Conservation (phyloP, 2,888 invertebrate species). For the Phengaris alcon region DNA sequence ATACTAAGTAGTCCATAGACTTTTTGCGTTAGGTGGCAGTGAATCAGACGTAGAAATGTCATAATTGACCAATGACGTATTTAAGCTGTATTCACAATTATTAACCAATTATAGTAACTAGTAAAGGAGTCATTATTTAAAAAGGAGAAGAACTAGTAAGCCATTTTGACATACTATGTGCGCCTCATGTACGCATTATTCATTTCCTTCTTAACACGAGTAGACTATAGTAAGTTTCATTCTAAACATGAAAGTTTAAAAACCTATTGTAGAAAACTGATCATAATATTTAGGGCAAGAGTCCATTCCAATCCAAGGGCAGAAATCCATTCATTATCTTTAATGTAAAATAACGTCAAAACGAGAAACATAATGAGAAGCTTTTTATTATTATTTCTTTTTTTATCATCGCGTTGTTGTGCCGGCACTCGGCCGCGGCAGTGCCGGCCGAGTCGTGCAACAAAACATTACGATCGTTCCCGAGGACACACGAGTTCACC, state of each 20-base stretch:
- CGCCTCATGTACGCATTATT: too few species aligned
- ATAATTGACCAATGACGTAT: too few species aligned
- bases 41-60: too few species aligned
- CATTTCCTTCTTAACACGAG: too few species aligned
- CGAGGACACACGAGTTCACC: slow-evolving; percentile 53
- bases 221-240: background rate
- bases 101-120: too few species aligned
- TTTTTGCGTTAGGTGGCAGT: too few species aligned
- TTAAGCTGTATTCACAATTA: too few species aligned
- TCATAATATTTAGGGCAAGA: background rate
- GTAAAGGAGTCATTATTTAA: too few species aligned
- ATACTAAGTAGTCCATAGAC: too few species aligned
- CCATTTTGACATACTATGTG: too few species aligned
- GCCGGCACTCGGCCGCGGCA: slow-evolving; percentile 27
- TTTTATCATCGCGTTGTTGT: slow-evolving; percentile 43
- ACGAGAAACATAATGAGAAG: slow-evolving; percentile 37
- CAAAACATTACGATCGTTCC: slow-evolving; percentile 59
- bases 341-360: slow-evolving; percentile 31
- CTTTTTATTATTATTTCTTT: slow-evolving; percentile 38
- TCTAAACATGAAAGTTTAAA: background rate
- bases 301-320: background rate
- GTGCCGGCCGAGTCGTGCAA: slow-evolving; percentile 42
- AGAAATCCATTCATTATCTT: slow-evolving; percentile 20
- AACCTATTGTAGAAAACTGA: background rate
- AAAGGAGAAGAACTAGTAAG: too few species aligned